phyloP scores from a whole-genome alignment of 2,888 invertebrate genomes.

The Drosophila tripunctata region DNA sequence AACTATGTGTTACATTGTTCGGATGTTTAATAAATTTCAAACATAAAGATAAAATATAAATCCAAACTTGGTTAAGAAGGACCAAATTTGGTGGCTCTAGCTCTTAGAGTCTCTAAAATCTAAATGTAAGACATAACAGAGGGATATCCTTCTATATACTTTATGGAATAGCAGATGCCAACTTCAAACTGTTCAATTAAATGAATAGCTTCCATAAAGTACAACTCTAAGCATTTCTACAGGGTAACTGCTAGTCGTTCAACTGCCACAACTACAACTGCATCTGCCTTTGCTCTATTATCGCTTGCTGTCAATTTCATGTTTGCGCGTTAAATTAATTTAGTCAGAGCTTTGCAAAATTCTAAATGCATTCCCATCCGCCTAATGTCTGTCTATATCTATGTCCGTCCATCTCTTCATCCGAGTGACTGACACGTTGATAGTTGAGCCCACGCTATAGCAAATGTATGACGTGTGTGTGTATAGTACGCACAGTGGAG shows the following conservation, averaged over 20 bases:
- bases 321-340: constrained; percentile 76
- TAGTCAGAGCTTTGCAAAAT: constrained; percentile 69
- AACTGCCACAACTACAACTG: constrained; percentile 15
- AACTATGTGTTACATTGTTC: too few relatives aligned
- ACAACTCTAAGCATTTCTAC: not conserved
- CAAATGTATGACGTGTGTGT: constrained; percentile 21
- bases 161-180: too few relatives aligned
- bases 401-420: constrained; percentile 37
- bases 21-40: too few relatives aligned
- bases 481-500: constrained; percentile 29
- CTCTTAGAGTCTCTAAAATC: too few relatives aligned
- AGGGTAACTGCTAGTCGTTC: constrained; percentile 2
- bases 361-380: constrained; percentile 39
- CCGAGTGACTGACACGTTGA: constrained; percentile 24
- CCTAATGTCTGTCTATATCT: constrained; percentile 38
- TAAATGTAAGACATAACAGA: too few relatives aligned
- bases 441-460: constrained; percentile 29
- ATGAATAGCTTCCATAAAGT: not conserved
- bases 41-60: too few relatives aligned
- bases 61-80: too few relatives aligned
- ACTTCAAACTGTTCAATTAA: too few relatives aligned
- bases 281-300: constrained; percentile 15
- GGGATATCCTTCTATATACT: too few relatives aligned
- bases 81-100: too few relatives aligned
- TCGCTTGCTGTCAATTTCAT: constrained; percentile 60